Base-by-base conservation (phyloP, 2,113 vertebrate genomes). In the Cottus gobio region DNA sequence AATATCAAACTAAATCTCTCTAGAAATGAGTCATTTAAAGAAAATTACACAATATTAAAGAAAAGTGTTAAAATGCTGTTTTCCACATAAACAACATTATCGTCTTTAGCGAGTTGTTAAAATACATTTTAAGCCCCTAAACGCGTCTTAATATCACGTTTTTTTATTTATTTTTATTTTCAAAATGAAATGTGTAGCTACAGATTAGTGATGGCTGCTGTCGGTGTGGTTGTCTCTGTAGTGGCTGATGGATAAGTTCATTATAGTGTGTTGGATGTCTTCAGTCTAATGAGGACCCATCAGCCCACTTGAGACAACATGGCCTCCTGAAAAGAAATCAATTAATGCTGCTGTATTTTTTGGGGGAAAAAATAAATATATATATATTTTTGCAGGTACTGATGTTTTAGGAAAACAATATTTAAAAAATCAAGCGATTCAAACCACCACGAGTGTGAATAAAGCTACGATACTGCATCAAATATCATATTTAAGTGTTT, bases 161-260 rank as follows among this genome's bases (percentile, higher is more conserved):
- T 63, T 11, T 66, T 63, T 68, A 7, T 63, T n/a, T 63, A 22
- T 66, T 63, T 68, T 10, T 63, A 7, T 73, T 77, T 60, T 7
- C 44, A 36, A 74, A 77, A 24, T 15, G 30, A n/a, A 36, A 39
- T 30, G 15, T 50, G 50, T 3, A 18, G 1, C 30, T 44, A 74
- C 12, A 57, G 44, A 28, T 76, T 52, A 61, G 18, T 39, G 22
- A 44, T 50, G 24, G 36, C 58, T 71, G 50, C 66, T 73, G 54
- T 73, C 22, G 36, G 39, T 71, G 77, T 64, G 60, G 6, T 73
- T 54, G 60, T 67, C 79, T 64, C 58, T 66, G 37, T n/a, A n/a
- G n/a, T 90, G 91, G 91, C 92, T 92, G 92, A 92, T 91, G 50
- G 88, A 87, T 85, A 91, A 94, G 90, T 94, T 94, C 89, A 95